A percentile compares a stretch with the other conserved stretches of the same genome.
Evolutionary conservation across 2,797 vertebrate genomes (phyloP).

Genomic region (Pseudochaenichthys georgianus): DNA sequence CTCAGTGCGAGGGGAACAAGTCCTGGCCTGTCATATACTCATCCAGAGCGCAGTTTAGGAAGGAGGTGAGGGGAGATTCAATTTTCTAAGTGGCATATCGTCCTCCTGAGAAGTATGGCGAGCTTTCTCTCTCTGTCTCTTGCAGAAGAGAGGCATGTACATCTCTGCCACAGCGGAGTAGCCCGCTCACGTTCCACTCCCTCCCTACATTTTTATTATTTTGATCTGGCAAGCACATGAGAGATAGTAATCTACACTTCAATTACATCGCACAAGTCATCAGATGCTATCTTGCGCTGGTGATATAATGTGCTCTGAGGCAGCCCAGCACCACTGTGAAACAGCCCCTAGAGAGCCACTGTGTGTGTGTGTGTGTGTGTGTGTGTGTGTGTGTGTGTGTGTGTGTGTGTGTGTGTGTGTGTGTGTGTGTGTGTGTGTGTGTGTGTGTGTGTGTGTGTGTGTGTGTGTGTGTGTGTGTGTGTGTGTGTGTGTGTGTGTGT

Average conservation of each 20-base stretch:
- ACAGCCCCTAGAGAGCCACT: slow-evolving; percentile 75
- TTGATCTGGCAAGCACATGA: slow-evolving; percentile 82
- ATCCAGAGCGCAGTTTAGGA: slow-evolving; percentile 58
- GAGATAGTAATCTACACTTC: slow-evolving; percentile 86
- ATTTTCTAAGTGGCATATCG: slow-evolving; percentile 71
- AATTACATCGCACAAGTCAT: slow-evolving; percentile 84
- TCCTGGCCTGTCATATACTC: slow-evolving; percentile 73
- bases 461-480: slow-evolving; percentile 44
- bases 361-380: slow-evolving; percentile 32
- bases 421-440: slow-evolving; percentile 43
- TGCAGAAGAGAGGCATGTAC: slow-evolving; percentile 53
- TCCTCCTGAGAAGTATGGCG: slow-evolving; percentile 63
- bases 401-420: slow-evolving; percentile 13
- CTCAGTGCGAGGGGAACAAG: slow-evolving; percentile 66
- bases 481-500: slow-evolving; percentile 34
- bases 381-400: slow-evolving; percentile 28
- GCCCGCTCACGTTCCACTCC: slow-evolving; percentile 62
- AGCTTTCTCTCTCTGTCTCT: slow-evolving; percentile 64
- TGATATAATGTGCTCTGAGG: slow-evolving; percentile 83
- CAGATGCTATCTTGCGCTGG: slow-evolving; percentile 83
- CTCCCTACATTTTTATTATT: slow-evolving; percentile 79
- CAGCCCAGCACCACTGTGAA: slow-evolving; percentile 79
- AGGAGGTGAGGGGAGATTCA: slow-evolving; percentile 41
- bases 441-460: slow-evolving; percentile 48
- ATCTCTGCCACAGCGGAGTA: slow-evolving; percentile 59